phyloP scores from a whole-genome alignment of 2,888 invertebrate species.

The Hirtodrosophila histrioides region DNA sequence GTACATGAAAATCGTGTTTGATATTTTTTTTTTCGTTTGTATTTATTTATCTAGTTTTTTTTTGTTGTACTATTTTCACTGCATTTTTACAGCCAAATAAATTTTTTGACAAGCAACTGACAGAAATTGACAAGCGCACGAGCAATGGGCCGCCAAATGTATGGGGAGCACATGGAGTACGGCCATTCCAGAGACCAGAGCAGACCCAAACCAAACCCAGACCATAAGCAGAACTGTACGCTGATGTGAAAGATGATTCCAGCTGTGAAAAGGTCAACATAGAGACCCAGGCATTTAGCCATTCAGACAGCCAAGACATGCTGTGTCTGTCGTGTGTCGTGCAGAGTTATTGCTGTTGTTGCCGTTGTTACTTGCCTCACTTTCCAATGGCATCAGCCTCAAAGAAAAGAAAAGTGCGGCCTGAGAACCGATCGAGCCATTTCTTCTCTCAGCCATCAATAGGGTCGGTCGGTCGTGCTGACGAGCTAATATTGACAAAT shows the following conservation, averaged over 20 bases:
- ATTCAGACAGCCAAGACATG: conserved; percentile 37
- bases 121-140: conserved; percentile 79
- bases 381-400: conserved; percentile 53
- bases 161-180: conserved; percentile 37
- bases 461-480: conserved; percentile 8
- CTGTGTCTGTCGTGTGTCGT: conserved; percentile 60
- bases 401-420: conserved; percentile 75
- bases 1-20: conserved; percentile 79
- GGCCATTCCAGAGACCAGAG: conserved; percentile 25
- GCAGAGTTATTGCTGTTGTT: conserved; percentile 61
- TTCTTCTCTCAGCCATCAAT: conserved; percentile 43
- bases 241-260: conserved; percentile 73
- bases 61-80: conserved; percentile 61
- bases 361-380: conserved; percentile 59
- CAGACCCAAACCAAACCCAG: conserved; percentile 18
- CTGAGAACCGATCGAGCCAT: conserved; percentile 65
- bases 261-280: conserved; percentile 77
- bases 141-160: conserved; percentile 68
- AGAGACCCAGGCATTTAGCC: conserved; percentile 58
- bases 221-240: conserved; percentile 51
- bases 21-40: conserved; percentile 45
- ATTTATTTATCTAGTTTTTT: conserved; percentile 19
- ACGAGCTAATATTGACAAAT: conserved; percentile 77
- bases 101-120: conserved; percentile 80
- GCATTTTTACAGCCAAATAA: conserved; percentile 76